These are phyloP conservation scores for Allolobophora icterica DNA, from an alignment of 2,888 invertebrate genomes.

Conservation along the genomic window DNA sequence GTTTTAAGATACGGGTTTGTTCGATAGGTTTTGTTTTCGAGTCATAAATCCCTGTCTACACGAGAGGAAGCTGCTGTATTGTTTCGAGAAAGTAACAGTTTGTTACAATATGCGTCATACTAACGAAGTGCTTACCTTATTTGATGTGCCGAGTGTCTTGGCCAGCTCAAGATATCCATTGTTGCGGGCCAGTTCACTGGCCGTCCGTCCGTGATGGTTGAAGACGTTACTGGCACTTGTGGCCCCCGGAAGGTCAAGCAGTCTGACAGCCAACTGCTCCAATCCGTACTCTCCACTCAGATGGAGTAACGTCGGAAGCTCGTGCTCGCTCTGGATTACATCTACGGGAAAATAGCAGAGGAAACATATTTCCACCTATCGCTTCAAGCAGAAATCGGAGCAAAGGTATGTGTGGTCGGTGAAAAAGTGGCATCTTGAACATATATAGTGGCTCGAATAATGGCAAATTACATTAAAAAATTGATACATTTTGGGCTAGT, in stretches of 20 bases:
- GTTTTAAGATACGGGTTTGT: no score
- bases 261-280: not conserved
- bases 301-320: constrained; percentile 6
- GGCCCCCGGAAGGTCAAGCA: not conserved
- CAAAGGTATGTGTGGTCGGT: not conserved
- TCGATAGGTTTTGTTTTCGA: no score
- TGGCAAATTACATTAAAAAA: no score
- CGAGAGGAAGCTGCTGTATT: no score
- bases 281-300: not conserved
- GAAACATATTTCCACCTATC: not conserved
- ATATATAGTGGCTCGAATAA: no score
- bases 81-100: no score
- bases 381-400: not conserved
- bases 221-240: not conserved
- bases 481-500: not conserved
- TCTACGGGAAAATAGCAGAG: not conserved
- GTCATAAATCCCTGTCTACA: no score
- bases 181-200: not conserved
- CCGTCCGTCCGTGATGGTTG: not conserved
- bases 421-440: not conserved
- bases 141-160: not conserved
- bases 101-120: no score
- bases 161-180: not conserved
- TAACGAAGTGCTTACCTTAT: not conserved
- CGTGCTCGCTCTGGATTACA: not conserved